Conservation (phyloP, 2,113 vertebrate species). For the Perca schrenkii region DNA sequence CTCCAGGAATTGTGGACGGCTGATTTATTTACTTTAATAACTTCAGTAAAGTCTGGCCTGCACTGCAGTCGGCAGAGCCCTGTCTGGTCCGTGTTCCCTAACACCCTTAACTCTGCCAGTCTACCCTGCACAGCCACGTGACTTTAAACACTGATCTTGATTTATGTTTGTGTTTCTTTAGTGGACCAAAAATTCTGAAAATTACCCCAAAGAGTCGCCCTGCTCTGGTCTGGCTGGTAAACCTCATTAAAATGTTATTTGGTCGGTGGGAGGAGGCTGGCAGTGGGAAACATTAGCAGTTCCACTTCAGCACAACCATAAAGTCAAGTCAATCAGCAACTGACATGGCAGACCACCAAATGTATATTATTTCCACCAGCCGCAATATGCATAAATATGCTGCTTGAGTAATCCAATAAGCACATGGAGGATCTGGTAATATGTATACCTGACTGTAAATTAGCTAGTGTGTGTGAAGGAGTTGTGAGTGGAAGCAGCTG, state of each 20-base stretch:
- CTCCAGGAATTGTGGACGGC: slow-evolving; percentile 56
- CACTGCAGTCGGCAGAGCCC: slow-evolving; percentile 6
- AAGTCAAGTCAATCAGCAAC: slow-evolving; percentile 71
- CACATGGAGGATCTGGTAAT: slow-evolving; percentile 28
- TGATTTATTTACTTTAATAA: slow-evolving; percentile 79
- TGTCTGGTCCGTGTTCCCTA: slow-evolving; percentile 58
- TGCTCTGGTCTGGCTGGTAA: slow-evolving; percentile 66
- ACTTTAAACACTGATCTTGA: slow-evolving; percentile 56
- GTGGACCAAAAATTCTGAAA: slow-evolving; percentile 59
- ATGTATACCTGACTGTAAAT: slow-evolving; percentile 64
- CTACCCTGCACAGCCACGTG: slow-evolving; percentile 45
- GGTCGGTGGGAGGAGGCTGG: slow-evolving; percentile 36
- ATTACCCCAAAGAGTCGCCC: slow-evolving; percentile 44
- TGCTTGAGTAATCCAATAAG: slow-evolving; percentile 55
- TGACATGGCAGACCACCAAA: slow-evolving; percentile 71
- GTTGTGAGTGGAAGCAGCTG: slow-evolving; percentile 68
- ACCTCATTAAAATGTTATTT: slow-evolving; percentile 80
- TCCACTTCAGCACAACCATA: slow-evolving; percentile 68
- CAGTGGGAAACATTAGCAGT: slow-evolving; percentile 61
- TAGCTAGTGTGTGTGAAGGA: slow-evolving; percentile 41
- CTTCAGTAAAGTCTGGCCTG: slow-evolving; percentile 43
- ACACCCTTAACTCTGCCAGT: slow-evolving; percentile 39
- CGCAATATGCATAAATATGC: slow-evolving; percentile 44
- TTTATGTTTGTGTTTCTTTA: slow-evolving; percentile 69
- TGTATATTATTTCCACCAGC: slow-evolving; percentile 58